Evolutionary conservation across 2,797 vertebrate genomes (phyloP).

Genomic region (Myotis myotis): DNA sequence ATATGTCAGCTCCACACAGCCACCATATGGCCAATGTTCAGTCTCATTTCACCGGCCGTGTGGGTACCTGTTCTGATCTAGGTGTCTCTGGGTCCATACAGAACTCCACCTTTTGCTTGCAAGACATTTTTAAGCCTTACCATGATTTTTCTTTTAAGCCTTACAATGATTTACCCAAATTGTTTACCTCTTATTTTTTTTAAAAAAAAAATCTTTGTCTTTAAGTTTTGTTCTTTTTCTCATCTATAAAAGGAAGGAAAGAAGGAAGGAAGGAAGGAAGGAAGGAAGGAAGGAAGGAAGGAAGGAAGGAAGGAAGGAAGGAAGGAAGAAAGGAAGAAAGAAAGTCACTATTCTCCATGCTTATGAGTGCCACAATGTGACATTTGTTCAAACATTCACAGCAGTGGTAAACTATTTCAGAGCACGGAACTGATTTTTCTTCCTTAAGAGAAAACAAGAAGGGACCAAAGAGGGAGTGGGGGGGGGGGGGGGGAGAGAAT

Average conservation of each 20-base stretch:
- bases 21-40: slow-evolving; percentile 6
- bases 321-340: neutral
- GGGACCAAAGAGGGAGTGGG: neutral
- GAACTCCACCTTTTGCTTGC: slow-evolving; percentile 22
- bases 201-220: neutral
- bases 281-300: neutral
- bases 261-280: neutral
- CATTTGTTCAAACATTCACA: slow-evolving; percentile 54
- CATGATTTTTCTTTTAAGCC: slow-evolving; percentile 5
- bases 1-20: slow-evolving; percentile 13
- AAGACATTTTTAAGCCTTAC: slow-evolving; percentile 37
- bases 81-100: slow-evolving; percentile 6
- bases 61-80: slow-evolving; percentile 40
- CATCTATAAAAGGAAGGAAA: neutral
- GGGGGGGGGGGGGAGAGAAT: slow-evolving; percentile 47
- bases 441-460: slow-evolving; percentile 51
- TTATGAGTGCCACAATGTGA: slow-evolving; percentile 39
- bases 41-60: slow-evolving; percentile 53
- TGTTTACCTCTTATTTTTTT: slow-evolving; percentile 28
- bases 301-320: neutral
- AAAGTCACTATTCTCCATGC: slow-evolving; percentile 53
- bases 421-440: slow-evolving; percentile 67
- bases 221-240: slow-evolving; percentile 41
- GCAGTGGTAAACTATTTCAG: slow-evolving; percentile 49
- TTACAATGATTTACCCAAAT: slow-evolving; percentile 42